Conservation (phyloP, 2,888 invertebrate species). For the Corbicula japonica region DNA sequence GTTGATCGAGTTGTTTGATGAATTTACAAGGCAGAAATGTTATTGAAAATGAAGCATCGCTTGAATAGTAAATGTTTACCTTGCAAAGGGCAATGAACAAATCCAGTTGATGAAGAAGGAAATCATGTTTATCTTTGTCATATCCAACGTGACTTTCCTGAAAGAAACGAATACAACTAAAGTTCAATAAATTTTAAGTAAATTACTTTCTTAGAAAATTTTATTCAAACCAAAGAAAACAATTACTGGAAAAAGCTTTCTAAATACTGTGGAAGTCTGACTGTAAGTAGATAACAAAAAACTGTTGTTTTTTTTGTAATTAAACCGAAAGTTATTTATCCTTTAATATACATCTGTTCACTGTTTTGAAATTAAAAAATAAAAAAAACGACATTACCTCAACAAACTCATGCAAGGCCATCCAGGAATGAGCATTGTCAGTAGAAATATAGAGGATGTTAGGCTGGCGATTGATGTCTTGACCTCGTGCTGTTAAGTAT, state of each 20-base stretch:
- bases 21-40: no score
- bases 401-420: conserved; percentile 85
- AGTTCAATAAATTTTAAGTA: neutral
- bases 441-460: conserved; percentile 86
- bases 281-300: neutral
- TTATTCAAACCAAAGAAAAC: neutral
- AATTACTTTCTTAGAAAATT: neutral
- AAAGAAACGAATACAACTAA: neutral
- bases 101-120: conserved; percentile 85
- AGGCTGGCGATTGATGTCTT: conserved; percentile 85
- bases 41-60: no score
- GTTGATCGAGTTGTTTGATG: no score
- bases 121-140: conserved; percentile 84
- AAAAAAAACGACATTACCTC: no score
- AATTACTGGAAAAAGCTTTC: neutral
- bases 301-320: neutral
- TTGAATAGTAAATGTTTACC: conserved; percentile 75
- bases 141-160: conserved; percentile 76
- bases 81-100: conserved; percentile 85
- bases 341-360: neutral
- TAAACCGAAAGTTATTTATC: neutral
- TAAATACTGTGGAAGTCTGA: neutral
- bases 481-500: conserved; percentile 85
- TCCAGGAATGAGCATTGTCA: conserved; percentile 82
- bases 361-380: neutral